phyloP scores from a whole-genome alignment of 2,797 vertebrate species.

The Phrynocephalus vlangalii region DNA sequence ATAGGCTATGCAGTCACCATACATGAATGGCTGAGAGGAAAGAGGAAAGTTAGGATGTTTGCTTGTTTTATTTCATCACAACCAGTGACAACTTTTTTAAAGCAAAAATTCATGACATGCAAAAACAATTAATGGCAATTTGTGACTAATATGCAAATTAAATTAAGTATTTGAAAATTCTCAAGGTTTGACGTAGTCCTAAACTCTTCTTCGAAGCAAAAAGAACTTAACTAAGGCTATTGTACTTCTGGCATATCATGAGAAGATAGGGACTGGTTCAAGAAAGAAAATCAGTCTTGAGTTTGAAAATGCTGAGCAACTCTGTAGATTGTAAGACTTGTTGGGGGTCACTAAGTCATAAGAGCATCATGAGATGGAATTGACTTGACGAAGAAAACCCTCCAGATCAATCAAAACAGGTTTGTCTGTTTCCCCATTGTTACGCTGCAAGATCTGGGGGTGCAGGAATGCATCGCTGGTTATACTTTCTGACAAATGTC shows the following conservation, averaged over 20 bases:
- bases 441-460: neutral
- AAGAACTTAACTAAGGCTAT: no score
- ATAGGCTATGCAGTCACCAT: slow-evolving; percentile 96
- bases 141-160: neutral
- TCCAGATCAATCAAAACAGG: neutral
- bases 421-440: fast-evolving
- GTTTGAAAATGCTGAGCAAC: no score
- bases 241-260: no score
- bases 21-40: slow-evolving; percentile 91
- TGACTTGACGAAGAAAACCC: no score
- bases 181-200: neutral
- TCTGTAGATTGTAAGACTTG: no score
- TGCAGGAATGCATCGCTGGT: neutral
- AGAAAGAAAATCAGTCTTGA: no score
- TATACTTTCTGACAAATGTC: neutral
- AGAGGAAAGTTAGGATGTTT: slow-evolving; percentile 27
- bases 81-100: neutral
- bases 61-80: neutral
- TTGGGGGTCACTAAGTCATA: no score
- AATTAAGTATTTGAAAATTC: neutral
- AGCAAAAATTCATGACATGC: neutral
- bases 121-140: neutral
- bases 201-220: no score
- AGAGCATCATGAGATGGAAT: no score
- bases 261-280: no score